Evolutionary conservation across 2,888 invertebrate genomes (phyloP).

Genomic region (Leptopilina drosophilae): DNA sequence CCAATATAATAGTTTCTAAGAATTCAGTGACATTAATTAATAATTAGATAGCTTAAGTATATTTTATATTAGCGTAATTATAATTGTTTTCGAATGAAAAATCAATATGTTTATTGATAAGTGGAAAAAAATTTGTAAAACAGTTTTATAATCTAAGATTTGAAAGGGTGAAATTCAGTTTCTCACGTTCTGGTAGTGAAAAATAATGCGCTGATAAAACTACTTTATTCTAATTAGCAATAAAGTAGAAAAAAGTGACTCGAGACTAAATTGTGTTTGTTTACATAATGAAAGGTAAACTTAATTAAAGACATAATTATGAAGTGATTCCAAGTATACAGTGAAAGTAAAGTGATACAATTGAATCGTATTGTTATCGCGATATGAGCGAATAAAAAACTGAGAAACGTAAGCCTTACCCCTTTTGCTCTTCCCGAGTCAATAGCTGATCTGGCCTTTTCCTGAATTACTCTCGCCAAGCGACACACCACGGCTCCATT

Average conservation of each 20-base stretch:
- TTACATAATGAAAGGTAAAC: not conserved
- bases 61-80: not conserved
- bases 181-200: slow-evolving; percentile 19
- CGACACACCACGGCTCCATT: slow-evolving; percentile 91
- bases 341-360: slow-evolving; percentile 9
- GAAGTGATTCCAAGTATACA: not conserved
- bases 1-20: not conserved
- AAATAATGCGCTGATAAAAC: not conserved
- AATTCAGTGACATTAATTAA: not conserved
- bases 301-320: slow-evolving; percentile 15
- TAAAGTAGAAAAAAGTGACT: not conserved
- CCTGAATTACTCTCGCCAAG: slow-evolving; percentile 88
- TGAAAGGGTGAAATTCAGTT: not conserved
- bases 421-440: slow-evolving; percentile 82
- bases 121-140: too few species aligned
- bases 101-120: not conserved
- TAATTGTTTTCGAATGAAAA: too few species aligned
- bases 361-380: slow-evolving; percentile 7
- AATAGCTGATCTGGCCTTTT: slow-evolving; percentile 84
- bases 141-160: not conserved
- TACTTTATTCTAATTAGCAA: slow-evolving; percentile 4
- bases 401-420: slow-evolving; percentile 73
- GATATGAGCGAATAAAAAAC: not conserved
- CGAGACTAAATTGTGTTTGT: not conserved
- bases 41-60: not conserved